Evolutionary conservation across 2,888 invertebrate species (phyloP).

Genomic region (Drosophila aldrichi): DNA sequence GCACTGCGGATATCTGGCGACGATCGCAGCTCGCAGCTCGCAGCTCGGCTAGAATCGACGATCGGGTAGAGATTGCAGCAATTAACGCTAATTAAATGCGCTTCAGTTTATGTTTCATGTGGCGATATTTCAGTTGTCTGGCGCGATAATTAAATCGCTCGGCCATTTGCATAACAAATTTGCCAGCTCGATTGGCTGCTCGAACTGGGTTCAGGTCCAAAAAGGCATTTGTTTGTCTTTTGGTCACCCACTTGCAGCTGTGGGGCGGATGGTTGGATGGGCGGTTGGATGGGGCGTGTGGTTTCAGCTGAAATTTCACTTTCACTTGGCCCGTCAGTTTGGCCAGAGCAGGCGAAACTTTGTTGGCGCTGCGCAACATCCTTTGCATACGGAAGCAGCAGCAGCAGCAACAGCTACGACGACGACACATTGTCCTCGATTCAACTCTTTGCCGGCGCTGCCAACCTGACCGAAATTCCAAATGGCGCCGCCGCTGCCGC

Average conservation of each 20-base stretch:
- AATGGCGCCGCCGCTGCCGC: conserved; percentile 32
- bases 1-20: conserved; percentile 33
- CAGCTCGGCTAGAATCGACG: conserved; percentile 12
- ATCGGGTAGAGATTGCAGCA: conserved; percentile 70
- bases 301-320: conserved; percentile 68
- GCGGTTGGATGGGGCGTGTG: background rate
- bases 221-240: conserved; percentile 57
- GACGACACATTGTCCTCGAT: conserved; percentile 72
- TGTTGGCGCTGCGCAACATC: conserved; percentile 78
- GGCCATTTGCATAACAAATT: conserved; percentile 82
- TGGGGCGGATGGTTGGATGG: too few relatives aligned
- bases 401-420: conserved; percentile 27
- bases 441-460: conserved; percentile 77
- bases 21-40: conserved; percentile 40
- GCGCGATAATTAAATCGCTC: conserved; percentile 82
- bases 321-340: conserved; percentile 79
- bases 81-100: conserved; percentile 84
- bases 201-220: conserved; percentile 72
- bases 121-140: conserved; percentile 83
- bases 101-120: conserved; percentile 76
- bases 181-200: conserved; percentile 30
- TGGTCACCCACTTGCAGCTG: conserved; percentile 33
- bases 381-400: conserved; percentile 83
- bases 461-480: conserved; percentile 79
- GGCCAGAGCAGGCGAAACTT: conserved; percentile 74